Evolutionary conservation across 2,113 vertebrate genomes (phyloP), one percentile per base, ranked within the genome.

Genomic region (Bettongia penicillata): DNA sequence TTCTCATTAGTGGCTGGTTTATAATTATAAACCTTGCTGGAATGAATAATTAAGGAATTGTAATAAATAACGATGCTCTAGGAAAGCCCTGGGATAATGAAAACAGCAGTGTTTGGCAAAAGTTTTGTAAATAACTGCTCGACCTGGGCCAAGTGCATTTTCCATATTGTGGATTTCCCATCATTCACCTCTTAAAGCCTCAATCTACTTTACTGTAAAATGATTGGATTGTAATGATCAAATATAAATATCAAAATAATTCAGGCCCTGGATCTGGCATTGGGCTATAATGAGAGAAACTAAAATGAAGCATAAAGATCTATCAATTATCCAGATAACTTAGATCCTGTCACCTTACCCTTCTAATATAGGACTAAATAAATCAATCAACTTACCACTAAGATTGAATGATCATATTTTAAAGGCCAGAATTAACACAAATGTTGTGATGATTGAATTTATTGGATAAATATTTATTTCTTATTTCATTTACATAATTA

Each of bases 1-100:
- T 97, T 97, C 95, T 98, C 97, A 98, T 98, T 98, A 97, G 98
- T 98, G 97, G 97, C 93, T 91, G 93, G 51, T 94, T 98, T 97
- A 97, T 98, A 98, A 98, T 98, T 98, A 98, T 97, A 98, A 98
- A 98, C 96, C 96, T 98, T 97, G 92, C 10, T 95, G 95, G 96
- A 98, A 98, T 97, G 93, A 97, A 97, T 98, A 98, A 98, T 97
- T 97, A 97, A 98, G 55, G 98, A 98, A 97, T 97, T 97, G 77
- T 95, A 98, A 98, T 98, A 97, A 98, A 98, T 97, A 95, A 94
- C 22, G 43, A 95, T 84, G 55, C 89, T 96, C 92, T 91, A 96
- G 31, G 93, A 98, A 97, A 61, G 92, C 26, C 92, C 90, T 91
- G 77, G 93, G 92, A 57, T 97, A 97, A 97, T 97, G 97, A 98